These are phyloP conservation scores for Falco biarmicus DNA, from an alignment of 2,797 vertebrate genomes.

Conservation along the genomic window DNA sequence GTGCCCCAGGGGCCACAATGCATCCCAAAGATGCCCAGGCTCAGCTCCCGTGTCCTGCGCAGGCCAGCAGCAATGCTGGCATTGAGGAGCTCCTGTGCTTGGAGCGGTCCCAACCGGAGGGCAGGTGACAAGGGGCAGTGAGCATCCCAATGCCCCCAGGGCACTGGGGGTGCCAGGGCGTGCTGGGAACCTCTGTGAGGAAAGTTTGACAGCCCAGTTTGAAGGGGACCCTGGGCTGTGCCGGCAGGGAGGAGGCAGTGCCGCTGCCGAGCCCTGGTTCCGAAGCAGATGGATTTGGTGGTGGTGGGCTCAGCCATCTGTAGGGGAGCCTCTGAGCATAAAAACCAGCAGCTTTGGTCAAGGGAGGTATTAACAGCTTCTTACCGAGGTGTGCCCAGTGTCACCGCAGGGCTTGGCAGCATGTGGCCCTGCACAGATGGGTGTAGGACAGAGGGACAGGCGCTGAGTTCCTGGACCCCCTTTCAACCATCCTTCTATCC, in stretches of 20 bases:
- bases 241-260: not conserved
- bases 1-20: rapidly evolving
- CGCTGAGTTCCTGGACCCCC: not conserved
- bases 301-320: not conserved
- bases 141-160: not conserved
- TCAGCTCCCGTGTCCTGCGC: not conserved
- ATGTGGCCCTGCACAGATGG: not conserved
- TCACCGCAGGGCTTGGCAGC: not conserved
- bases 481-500: not conserved
- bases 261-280: not conserved
- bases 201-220: rapidly evolving
- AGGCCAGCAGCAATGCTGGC: not conserved
- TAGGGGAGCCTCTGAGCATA: not conserved
- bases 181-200: not conserved
- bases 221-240: not conserved
- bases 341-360: not conserved
- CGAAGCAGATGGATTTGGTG: too few species aligned
- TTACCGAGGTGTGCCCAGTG: not conserved
- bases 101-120: not conserved
- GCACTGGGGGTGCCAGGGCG: not conserved
- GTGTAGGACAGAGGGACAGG: not conserved
- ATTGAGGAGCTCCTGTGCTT: not conserved
- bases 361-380: not conserved
- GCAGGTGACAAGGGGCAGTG: not conserved
- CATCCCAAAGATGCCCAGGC: not conserved